Evolutionary conservation across 2,888 invertebrate genomes (phyloP).

Genomic region (Watsonalla binaria): DNA sequence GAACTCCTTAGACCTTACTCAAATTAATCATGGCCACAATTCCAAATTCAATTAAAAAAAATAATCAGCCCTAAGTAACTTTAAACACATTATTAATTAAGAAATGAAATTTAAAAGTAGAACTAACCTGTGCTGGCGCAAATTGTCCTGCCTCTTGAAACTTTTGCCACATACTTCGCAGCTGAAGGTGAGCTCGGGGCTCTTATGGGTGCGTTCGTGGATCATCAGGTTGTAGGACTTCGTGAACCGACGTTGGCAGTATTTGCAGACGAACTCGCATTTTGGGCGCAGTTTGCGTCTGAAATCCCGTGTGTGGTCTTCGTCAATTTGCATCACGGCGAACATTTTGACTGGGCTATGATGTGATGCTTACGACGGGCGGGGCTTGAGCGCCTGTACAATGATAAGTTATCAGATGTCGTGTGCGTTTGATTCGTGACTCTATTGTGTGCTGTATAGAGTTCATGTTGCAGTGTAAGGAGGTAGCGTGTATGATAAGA

Average conservation of each 20-base stretch:
- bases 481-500: conserved; percentile 28
- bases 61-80: background rate
- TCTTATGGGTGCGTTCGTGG: conserved; percentile 98
- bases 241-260: conserved; percentile 97
- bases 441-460: conserved; percentile 34
- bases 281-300: conserved; percentile 93
- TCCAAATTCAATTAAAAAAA: background rate
- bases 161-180: conserved; percentile 99
- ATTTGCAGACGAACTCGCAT: conserved; percentile 99
- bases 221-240: conserved; percentile 99
- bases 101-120: background rate
- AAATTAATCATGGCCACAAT: background rate
- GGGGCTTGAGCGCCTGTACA: conserved; percentile 72
- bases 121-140: conserved; percentile 94
- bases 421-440: conserved; percentile 41
- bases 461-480: conserved; percentile 26
- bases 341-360: conserved; percentile 85
- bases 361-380: conserved; percentile 71
- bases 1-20: too few relatives aligned
- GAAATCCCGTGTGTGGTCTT: conserved; percentile 91
- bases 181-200: conserved; percentile 96
- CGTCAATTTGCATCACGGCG: conserved; percentile 94
- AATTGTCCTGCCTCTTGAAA: conserved; percentile 98
- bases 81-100: background rate
- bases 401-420: conserved; percentile 66